Evolutionary conservation across 2,888 invertebrate genomes (phyloP), one percentile per base, ranked within the genome.

Genomic region (Nomada fabriciana): DNA sequence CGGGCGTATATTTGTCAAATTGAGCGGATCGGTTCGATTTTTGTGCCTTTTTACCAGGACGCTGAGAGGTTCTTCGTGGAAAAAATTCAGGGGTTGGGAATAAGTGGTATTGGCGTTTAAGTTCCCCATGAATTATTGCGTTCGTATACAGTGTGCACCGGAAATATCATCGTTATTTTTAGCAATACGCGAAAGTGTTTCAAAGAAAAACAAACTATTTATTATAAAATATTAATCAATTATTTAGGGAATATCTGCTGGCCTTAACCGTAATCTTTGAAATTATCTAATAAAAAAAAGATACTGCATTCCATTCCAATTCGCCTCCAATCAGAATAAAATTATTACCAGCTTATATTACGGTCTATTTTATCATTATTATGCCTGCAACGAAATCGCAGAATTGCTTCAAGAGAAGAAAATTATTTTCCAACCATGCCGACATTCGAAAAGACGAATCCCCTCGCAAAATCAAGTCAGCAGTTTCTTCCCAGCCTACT

Each of bases 1-100:
- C 65, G n/a, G 3, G 15, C 52, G 23, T 23, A 57, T 57, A 55
- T 57, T 69, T 18, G 57, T 69, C 57, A 57, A 57, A 43, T 69
- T 65, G 65, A n/a, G 29, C n/a, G 52, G 52, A 29, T 65, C 50
- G 57, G n/a, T 57, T 69, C 43, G 69, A 69, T 57, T 25, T 55
- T 23, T 11, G 13, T 23, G 2, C 13, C 43, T 2, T 47, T 57
- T 23, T 69, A 42, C 2, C 5, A 4, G 20, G 7, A 36, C 20
- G 15, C 20, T 15, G 47, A 47, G 18, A 9, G 18, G 15, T 50
- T 50, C 50, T 18, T 7, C 13, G 50, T 7, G 13, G 15, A 57
- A 25, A 29, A 57, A 57, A 15, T 20, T 23, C 11, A 15, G 11
- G 23, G 57, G 57, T 23, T 23, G 25, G 23, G 15, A 29, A 29